Evolutionary conservation across 1,140 invertebrate species (phyloP), one percentile per base, ranked within the genome.

Genomic region (Solen grandis): DNA sequence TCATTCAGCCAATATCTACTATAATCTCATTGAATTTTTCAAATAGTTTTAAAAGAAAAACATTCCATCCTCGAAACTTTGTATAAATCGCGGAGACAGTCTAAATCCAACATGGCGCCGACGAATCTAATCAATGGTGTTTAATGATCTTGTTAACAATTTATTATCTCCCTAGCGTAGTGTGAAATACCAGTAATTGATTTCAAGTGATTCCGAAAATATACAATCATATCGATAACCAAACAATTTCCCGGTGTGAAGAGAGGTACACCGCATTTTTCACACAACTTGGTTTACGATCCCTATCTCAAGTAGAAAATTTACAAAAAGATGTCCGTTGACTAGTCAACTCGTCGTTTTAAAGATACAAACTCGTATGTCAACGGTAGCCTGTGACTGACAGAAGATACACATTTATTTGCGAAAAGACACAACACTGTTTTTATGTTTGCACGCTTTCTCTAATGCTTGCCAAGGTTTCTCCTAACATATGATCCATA

Each of bases 321-420:
- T 78, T 78, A 78, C 75, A 68, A 78, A 78, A 46, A 78, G 35
- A 52, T 69, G 75, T 46, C 55, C 54, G 60, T 35, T 46, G 36
- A 69, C 41, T 78, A 41, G 68, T 38, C 75, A 78, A 78, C 65
- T 59, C 27, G 25, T 57, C 52, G 46, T 35, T 78, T 25, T 55
- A 78, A 78, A 16, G 75, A 78, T 78, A 78, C 75, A 78, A 78
- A 78, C 75, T 52, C 35, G 31, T 78, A 78, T 78, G 75, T 78
- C 75, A 78, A 59, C 38, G 22, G 25, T 46, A 31, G 63, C 54
- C 29, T 69, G 75, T 68, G 65, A 36, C 22, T 41, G 75, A 78
- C 75, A 69, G 46, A 65, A 36, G 75, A 78, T 78, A 69, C 65
- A 69, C 54, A 78, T 69, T 68, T 78, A 78, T 78, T 78, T 78